Base-by-base conservation (phyloP, 2,113 vertebrate species). In the Corvus cornix region DNA sequence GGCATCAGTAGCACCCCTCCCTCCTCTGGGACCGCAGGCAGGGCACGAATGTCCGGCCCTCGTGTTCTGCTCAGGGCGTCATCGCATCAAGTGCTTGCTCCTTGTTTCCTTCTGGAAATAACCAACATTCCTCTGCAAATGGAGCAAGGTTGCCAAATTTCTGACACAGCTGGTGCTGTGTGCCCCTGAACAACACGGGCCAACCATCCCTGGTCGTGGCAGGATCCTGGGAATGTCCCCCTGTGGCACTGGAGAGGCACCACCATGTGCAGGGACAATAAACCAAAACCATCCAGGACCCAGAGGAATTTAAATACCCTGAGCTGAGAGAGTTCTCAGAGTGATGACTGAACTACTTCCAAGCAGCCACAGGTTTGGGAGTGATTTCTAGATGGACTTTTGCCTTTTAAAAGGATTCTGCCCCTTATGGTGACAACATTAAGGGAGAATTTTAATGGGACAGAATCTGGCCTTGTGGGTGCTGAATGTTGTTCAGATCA, bases 21-120 rank as follows among this genome's bases (percentile, higher is more conserved):
- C 62, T 62, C 31, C 28, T 1, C 77, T 6, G 60, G 59, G 31
- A 7, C 10, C 1, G 1, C 2, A 48, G 70, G 27, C 69, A 81
- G 64, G 48, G 39, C 21, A 14, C 33, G 10, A 1, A 6, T 17
- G 41, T 6, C 51, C 80, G 52, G 7, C 39, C 56, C 41, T 24
- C 0, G 0, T 6, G 31, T 1, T 21, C 31, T 35, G 33, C 6
- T 1, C 31, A 23, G 56, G 68, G 17, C 9, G 44, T 52, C 43
- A 2, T 2, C 56, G 33, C 49, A 55, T 8, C 4, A 2, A 35
- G 15, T 31, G 39, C 20, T 28, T 56, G 58, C 44, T 55, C 63
- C 72, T 64, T 31, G 1, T 30, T 27, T 60, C 14, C 53, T 46
- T 15, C 68, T 89, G 64, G 33, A 52, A 73, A 81, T 16, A 56